Conservation (phyloP, 2,113 vertebrate species). For the Percina caprodes region DNA sequence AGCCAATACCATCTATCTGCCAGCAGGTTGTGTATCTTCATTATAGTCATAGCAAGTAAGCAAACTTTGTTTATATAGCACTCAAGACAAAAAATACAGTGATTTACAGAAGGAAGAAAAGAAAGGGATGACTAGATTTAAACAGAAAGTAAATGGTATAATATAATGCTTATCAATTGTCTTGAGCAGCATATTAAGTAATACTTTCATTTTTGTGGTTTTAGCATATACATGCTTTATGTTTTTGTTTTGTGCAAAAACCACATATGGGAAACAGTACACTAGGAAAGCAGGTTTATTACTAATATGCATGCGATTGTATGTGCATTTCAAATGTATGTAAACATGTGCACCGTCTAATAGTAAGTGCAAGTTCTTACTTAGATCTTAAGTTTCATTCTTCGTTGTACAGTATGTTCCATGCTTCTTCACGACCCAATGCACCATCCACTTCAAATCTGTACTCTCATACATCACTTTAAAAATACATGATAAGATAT, state of each 20-base stretch:
- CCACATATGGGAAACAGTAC: background rate
- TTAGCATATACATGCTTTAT: too few species aligned
- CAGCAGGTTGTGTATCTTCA: slow-evolving; percentile 3
- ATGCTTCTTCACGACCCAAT: background rate
- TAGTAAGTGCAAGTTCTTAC: background rate
- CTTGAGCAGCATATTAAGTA: background rate
- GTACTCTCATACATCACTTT: slow-evolving; percentile 22
- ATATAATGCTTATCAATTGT: background rate
- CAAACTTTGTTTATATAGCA: background rate
- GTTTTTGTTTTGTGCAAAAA: background rate
- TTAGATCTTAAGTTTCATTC: background rate
- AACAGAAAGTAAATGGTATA: background rate
- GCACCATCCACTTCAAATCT: slow-evolving; percentile 1
- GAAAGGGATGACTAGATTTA: background rate
- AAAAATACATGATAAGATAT: slow-evolving; percentile 47
- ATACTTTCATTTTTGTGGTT: background rate
- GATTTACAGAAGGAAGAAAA: background rate
- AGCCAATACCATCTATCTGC: background rate
- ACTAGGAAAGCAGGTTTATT: background rate
- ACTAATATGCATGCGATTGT: background rate
- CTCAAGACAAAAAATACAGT: background rate
- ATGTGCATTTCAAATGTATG: background rate
- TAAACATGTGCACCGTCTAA: background rate
- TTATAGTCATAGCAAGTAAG: background rate
- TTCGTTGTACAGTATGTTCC: slow-evolving; percentile 8